phyloP scores from a whole-genome alignment of 2,113 vertebrate species.

The Natator depressus region DNA sequence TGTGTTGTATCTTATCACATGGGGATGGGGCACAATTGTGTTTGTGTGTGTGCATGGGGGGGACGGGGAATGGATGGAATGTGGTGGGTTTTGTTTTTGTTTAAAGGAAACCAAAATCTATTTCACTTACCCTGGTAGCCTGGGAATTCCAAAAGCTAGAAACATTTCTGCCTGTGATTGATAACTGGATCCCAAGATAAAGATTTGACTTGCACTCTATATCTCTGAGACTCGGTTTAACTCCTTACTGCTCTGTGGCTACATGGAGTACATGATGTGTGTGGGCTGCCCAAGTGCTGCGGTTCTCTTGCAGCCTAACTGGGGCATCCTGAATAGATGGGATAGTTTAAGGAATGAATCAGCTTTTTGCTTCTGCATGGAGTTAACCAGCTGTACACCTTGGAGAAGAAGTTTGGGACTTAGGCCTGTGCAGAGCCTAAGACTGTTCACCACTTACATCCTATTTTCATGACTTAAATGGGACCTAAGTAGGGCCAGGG shows the following conservation, averaged over 20 bases:
- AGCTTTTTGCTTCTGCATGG: neutral
- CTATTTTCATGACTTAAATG: fast-evolving
- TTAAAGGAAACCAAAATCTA: neutral
- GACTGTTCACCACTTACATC: neutral
- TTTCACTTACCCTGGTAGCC: neutral
- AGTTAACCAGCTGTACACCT: neutral
- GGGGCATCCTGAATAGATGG: neutral
- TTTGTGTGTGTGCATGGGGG: too few species aligned
- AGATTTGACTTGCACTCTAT: neutral
- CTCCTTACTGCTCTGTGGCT: neutral
- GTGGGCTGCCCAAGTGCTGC: neutral
- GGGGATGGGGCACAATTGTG: neutral
- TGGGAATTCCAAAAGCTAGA: neutral
- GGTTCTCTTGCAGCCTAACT: neutral
- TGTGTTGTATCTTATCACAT: neutral
- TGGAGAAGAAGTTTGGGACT: neutral
- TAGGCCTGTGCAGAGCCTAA: neutral
- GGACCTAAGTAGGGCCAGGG: neutral
- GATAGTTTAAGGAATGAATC: neutral
- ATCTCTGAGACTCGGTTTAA: neutral
- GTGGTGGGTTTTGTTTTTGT: neutral
- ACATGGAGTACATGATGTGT: neutral
- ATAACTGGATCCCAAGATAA: neutral
- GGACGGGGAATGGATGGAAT: neutral
- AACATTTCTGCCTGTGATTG: neutral